Base-by-base conservation (phyloP, 2,113 vertebrate genomes). In the Saccopteryx bilineata region DNA sequence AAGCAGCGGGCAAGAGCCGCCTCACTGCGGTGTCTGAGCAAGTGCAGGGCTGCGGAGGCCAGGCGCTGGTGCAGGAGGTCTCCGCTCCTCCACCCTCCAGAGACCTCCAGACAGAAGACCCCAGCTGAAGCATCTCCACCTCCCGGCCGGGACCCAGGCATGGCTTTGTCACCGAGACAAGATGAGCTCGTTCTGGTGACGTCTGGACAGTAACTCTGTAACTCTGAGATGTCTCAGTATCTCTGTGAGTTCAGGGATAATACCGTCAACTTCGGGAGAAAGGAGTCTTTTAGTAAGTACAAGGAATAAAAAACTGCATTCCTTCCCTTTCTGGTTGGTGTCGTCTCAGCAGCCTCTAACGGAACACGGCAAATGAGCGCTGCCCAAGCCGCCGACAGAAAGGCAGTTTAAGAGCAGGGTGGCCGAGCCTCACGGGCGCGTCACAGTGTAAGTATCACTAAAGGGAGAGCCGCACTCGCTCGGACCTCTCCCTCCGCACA, bases 351-450 rank as follows among this genome's bases (percentile, higher is more conserved):
- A 48, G 54, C 60, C 87, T 96, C 76, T 21, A 96, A 88, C 93
- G 79, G 87, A 71, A 31, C 19, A 85, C 23, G 60, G 58, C 48
- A 86, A 71, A 21, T 56, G 50, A 83, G 39, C 39, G 39, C 39
- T 39, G 39, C 39, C 39, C 39, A 39, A 93, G 82, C 95, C 81
- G 94, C 82, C 92, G 95, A 96, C 94, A 81, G 56, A 96, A 90
- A 85, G 71, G 60, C 91, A 92, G 96, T 96, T 97, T 83, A 96
- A 89, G 95, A 98, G 72, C 65, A 90, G 68, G 97, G 95, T 68
- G 97, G 95, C 78, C 56, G 94, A 50, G 96, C 97, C 92, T 90
- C 50, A 94, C 31, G 94, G 83, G 81, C 0, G 81, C 50, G 87
- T 93, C 93, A 61, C 19, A 85, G 66, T 0, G 66, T 9, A 21